phyloP scores from a whole-genome alignment of 2,888 invertebrate species.

The Neoaliturus tenellus region DNA sequence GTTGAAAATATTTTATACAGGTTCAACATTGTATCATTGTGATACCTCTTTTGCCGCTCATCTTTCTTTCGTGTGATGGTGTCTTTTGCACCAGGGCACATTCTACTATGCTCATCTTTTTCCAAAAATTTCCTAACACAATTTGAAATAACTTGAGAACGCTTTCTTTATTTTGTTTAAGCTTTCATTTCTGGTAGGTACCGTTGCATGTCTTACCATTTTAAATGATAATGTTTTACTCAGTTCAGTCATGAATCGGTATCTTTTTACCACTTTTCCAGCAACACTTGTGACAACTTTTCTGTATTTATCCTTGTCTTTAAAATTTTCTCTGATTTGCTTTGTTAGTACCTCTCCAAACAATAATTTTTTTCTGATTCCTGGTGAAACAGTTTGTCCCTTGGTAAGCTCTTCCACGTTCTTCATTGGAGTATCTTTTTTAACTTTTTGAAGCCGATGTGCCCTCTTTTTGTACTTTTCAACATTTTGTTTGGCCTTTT shows the following conservation, averaged over 20 bases:
- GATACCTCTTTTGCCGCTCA: constrained; percentile 66
- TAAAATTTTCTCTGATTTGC: constrained; percentile 43
- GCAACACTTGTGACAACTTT: constrained; percentile 24
- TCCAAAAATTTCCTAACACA: constrained; percentile 64
- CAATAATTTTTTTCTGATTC: constrained; percentile 27
- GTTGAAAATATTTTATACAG: constrained; percentile 66
- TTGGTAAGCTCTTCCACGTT: not conserved
- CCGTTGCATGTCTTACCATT: constrained; percentile 34
- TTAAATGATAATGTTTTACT: constrained; percentile 33
- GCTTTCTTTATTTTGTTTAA: constrained; percentile 31
- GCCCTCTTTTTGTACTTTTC: constrained; percentile 48
- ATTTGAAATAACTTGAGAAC: constrained; percentile 23
- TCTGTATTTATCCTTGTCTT: constrained; percentile 38
- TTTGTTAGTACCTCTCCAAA: constrained; percentile 44
- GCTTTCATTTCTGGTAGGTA: constrained; percentile 38
- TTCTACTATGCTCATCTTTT: constrained; percentile 66
- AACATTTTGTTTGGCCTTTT: constrained; percentile 34
- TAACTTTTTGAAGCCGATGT: constrained; percentile 27
- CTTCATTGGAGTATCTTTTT: constrained; percentile 37
- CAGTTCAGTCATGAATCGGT: constrained; percentile 17
- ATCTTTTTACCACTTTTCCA: constrained; percentile 32
- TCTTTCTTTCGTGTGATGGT: constrained; percentile 65
- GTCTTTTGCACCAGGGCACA: constrained; percentile 67
- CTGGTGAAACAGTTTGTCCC: constrained; percentile 27
- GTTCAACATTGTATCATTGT: constrained; percentile 65